Conservation (phyloP, 64 coral and sea anemone species). For the Pachyseris speciosa region DNA sequence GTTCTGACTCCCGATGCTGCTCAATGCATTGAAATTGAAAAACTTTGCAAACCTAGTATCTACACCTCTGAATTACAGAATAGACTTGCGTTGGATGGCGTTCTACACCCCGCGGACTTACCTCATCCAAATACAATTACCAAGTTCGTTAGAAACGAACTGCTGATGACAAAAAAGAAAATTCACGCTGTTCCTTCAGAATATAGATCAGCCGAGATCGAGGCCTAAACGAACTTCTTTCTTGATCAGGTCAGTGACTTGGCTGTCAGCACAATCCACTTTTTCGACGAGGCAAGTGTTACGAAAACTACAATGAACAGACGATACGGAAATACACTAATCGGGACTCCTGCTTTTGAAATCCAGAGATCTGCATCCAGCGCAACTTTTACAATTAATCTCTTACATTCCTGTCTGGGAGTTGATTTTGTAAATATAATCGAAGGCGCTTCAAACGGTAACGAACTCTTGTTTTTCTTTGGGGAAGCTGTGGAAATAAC, state of each 20-base stretch:
- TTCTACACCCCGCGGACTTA: neutral
- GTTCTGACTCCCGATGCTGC: neutral
- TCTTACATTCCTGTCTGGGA: no score
- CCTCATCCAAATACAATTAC: conserved; percentile 2
- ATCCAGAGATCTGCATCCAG: conserved; percentile 2
- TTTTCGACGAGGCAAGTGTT: no score
- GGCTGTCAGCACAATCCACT: neutral
- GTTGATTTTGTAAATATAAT: conserved; percentile 11
- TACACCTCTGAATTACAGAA: no score
- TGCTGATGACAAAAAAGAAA: conserved; percentile 25
- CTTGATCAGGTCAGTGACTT: conserved; percentile 4
- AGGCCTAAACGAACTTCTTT: no score
- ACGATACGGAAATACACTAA: conserved; percentile 1
- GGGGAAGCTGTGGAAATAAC: conserved; percentile 17
- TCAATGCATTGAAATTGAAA: no score
- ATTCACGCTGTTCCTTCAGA: neutral
- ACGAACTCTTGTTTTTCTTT: conserved; percentile 20
- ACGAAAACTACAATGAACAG: no score
- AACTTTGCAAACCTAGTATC: no score
- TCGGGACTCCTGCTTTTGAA: conserved; percentile 31
- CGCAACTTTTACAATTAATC: neutral
- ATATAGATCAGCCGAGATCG: no score
- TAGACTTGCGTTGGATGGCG: neutral
- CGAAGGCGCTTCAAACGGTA: no score
- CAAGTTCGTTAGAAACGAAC: conserved; percentile 1